Conservation (phyloP, 2,797 vertebrate species). For the Sparus aurata region DNA sequence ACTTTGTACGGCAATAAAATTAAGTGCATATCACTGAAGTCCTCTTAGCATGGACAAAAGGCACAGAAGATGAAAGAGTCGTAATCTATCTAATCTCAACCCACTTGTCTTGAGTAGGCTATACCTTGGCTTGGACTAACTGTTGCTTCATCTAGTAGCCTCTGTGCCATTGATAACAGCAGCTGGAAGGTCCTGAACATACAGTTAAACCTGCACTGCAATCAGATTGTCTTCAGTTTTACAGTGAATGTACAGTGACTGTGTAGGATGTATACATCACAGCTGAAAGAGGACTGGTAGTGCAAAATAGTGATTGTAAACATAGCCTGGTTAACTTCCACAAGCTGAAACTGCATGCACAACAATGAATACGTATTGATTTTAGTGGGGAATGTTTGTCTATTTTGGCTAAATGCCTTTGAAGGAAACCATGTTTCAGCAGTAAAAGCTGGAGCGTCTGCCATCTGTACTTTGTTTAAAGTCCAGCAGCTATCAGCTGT, state of each 20-base stretch:
- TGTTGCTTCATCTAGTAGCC: slow-evolving; percentile 9
- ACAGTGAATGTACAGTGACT: neutral
- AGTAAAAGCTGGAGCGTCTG: neutral
- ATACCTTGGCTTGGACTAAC: slow-evolving; percentile 31
- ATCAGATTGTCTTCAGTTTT: neutral
- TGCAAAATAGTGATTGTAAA: neutral
- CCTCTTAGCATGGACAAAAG: neutral
- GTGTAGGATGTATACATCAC: neutral
- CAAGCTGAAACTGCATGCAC: neutral
- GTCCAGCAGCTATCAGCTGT: neutral
- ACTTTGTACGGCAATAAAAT: neutral
- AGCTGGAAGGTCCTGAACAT: neutral
- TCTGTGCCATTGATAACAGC: neutral
- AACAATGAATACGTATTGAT: neutral
- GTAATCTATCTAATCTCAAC: slow-evolving; percentile 29
- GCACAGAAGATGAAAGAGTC: neutral
- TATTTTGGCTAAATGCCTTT: neutral
- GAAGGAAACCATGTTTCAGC: neutral
- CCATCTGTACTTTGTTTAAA: too few relatives aligned
- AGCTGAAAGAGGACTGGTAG: neutral
- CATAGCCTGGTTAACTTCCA: neutral
- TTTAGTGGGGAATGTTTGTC: neutral
- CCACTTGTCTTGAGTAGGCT: slow-evolving; percentile 23
- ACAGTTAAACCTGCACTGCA: neutral
- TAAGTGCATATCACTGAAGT: neutral